These are phyloP conservation scores for Cnemophilus loriae DNA, from an alignment of 2,113 vertebrate genomes.

Conservation along the genomic window DNA sequence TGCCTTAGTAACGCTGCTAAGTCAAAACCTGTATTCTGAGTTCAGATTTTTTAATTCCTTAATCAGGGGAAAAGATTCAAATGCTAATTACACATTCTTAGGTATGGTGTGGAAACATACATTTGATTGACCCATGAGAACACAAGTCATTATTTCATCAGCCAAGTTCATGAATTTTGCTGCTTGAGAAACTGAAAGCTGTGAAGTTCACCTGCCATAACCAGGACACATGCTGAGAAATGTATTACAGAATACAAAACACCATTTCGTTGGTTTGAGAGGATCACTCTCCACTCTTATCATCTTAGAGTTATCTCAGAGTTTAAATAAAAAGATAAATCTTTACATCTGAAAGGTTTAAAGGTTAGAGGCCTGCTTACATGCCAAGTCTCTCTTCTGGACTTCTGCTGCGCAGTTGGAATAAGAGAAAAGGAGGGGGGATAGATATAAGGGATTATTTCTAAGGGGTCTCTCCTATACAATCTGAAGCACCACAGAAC, in stretches of 20 bases:
- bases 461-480: background rate
- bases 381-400: background rate
- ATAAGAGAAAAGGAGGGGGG: background rate
- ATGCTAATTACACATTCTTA: background rate
- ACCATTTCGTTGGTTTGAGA: background rate
- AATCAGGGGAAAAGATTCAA: background rate
- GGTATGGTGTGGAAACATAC: background rate
- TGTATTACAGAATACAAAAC: background rate
- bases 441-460: background rate
- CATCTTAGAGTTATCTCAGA: background rate
- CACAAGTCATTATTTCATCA: background rate
- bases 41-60: background rate
- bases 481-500: background rate
- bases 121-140: background rate
- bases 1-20: background rate
- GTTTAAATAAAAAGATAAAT: background rate
- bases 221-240: background rate
- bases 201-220: background rate
- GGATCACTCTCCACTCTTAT: too few relatives aligned
- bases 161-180: background rate
- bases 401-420: rapidly evolving
- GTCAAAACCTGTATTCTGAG: background rate
- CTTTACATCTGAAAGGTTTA: background rate
- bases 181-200: background rate
- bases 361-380: background rate